Evolutionary conservation across 1,140 invertebrate genomes (phyloP).

Genomic region (Chlorops oryzae): DNA sequence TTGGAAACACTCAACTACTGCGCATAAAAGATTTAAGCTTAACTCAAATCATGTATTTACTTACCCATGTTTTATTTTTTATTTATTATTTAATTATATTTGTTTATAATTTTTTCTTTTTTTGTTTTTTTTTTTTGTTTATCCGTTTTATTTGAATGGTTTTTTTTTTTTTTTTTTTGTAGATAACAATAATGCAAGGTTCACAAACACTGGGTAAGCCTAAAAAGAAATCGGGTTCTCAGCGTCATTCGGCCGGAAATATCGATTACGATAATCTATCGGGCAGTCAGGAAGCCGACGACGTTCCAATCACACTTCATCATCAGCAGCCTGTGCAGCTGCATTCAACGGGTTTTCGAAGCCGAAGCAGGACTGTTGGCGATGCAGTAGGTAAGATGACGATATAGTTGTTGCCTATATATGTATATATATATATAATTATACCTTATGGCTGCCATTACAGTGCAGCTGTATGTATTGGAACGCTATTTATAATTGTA

Average conservation of each 20-base stretch:
- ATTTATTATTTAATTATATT: no score
- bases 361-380: conserved; percentile 82
- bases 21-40: no score
- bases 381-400: conserved; percentile 63
- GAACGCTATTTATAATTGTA: no score
- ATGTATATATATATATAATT: no score
- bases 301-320: conserved; percentile 46
- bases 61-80: no score
- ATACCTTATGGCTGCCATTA: no score
- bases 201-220: conserved; percentile 68
- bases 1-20: no score
- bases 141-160: background rate
- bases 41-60: no score
- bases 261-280: conserved; percentile 76
- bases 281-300: conserved; percentile 52
- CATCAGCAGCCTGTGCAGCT: conserved; percentile 33
- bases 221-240: conserved; percentile 66
- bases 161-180: conserved; percentile 15
- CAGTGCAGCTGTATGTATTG: no score
- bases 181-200: conserved; percentile 59
- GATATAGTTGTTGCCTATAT: no score
- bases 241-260: conserved; percentile 82
- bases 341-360: conserved; percentile 60
- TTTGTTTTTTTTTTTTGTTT: background rate
- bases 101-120: no score